A percentile compares a stretch with the other conserved stretches of the same genome.
These are phyloP conservation scores for Oryzias curvinotus DNA, from an alignment of 2,113 vertebrate genomes.

Conservation along the genomic window DNA sequence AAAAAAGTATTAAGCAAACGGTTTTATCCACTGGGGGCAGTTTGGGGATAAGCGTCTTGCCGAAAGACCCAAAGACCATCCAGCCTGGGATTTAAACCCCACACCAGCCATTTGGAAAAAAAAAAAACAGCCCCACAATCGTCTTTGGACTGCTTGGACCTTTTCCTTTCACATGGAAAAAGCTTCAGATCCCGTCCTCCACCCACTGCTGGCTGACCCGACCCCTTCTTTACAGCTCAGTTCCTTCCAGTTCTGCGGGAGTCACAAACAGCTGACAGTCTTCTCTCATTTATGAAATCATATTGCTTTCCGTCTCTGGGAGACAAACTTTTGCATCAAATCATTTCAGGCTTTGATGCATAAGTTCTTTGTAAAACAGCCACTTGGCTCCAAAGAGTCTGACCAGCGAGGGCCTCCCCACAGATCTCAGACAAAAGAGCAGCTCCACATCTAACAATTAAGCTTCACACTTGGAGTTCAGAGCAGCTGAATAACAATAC, in stretches of 20 bases:
- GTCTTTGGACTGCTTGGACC: too few relatives aligned
- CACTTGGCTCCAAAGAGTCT: not conserved
- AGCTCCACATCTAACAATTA: not conserved
- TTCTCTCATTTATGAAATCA: not conserved
- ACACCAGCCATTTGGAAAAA: too few relatives aligned
- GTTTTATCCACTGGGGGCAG: too few relatives aligned
- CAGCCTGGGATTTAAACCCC: too few relatives aligned
- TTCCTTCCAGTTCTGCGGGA: not conserved
- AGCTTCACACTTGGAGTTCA: too few relatives aligned
- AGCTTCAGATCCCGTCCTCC: not conserved
- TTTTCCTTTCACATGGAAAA: not conserved
- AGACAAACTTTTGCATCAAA: not conserved
- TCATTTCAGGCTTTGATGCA: not conserved
- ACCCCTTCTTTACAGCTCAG: not conserved
- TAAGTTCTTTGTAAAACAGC: not conserved
- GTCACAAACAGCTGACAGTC: not conserved
- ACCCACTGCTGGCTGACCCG: not conserved
- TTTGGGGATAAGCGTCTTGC: too few relatives aligned
- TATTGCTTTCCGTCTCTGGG: conserved; percentile 5
- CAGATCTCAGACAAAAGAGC: not conserved
- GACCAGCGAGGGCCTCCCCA: not conserved
- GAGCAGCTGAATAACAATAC: too few relatives aligned
- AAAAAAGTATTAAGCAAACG: too few relatives aligned
- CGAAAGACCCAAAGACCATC: too few relatives aligned
- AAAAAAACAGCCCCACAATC: too few relatives aligned